A percentile compares a stretch with the other conserved stretches of the same genome.
These are phyloP conservation scores for Acropternis orthonyx DNA, from an alignment of 2,797 vertebrate genomes.

Conservation along the genomic window DNA sequence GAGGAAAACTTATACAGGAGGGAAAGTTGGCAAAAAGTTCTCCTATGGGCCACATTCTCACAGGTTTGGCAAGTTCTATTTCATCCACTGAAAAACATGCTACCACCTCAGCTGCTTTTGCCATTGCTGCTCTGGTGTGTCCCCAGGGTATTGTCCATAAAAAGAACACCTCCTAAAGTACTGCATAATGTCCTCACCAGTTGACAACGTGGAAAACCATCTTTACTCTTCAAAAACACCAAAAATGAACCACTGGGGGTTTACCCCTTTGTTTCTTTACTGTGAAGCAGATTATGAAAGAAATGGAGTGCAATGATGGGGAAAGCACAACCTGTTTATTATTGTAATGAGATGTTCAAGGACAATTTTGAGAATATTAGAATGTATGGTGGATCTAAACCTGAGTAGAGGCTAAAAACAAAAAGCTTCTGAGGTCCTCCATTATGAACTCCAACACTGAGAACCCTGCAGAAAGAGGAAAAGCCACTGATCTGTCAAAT, in stretches of 20 bases:
- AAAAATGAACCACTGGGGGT: neutral
- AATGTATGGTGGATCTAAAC: neutral
- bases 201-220: neutral
- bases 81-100: neutral
- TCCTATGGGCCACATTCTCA: conserved; percentile 16
- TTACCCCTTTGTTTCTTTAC: neutral
- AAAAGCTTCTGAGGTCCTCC: neutral
- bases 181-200: neutral
- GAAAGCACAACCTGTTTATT: neutral
- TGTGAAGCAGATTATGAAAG: neutral
- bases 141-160: neutral
- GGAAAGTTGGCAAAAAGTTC: conserved; percentile 10
- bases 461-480: neutral
- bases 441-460: neutral
- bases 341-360: neutral
- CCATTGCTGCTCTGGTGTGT: neutral
- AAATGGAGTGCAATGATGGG: neutral
- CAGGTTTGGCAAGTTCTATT: conserved; percentile 6
- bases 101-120: neutral
- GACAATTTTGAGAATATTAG: neutral
- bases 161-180: conserved; percentile 3
- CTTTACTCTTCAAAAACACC: neutral
- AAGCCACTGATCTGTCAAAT: neutral
- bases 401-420: neutral
- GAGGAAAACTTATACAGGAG: neutral